Percentiles rank a stretch among this genome's conserved stretches.
These are phyloP conservation scores for Synanthedon formicaeformis DNA, from an alignment of 2,888 invertebrate species.

Conservation along the genomic window DNA sequence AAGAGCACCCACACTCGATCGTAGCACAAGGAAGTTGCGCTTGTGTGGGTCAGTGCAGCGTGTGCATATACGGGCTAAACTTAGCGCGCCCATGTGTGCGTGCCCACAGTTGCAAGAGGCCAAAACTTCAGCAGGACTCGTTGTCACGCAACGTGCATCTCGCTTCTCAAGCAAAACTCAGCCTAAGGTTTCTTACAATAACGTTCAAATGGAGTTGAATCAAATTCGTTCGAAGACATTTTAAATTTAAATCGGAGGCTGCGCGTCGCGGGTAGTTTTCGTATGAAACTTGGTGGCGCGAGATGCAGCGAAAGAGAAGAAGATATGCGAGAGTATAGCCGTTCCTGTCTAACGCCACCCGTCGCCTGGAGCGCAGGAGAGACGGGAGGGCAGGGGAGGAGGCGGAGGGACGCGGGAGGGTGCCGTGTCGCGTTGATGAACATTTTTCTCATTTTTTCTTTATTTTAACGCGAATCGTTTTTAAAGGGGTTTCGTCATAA, in stretches of 20 bases:
- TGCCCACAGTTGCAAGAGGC: conserved; percentile 57
- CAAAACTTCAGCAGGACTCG: conserved; percentile 43
- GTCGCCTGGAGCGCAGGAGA: conserved; percentile 27
- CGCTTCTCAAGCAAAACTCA: neutral
- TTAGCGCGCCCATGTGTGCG: conserved; percentile 47
- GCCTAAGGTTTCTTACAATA: neutral
- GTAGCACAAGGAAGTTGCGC: conserved; percentile 33
- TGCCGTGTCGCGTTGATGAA: conserved; percentile 69
- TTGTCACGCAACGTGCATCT: conserved; percentile 11
- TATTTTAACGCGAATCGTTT: conserved; percentile 68
- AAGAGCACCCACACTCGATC: conserved; percentile 19
- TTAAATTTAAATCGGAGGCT: conserved; percentile 16
- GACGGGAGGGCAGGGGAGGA: conserved; percentile 29
- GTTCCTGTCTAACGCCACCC: conserved; percentile 43
- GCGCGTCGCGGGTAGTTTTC: conserved; percentile 68
- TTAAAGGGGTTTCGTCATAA: conserved; percentile 70
- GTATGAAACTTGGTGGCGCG: conserved; percentile 62
- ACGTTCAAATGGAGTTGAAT: neutral
- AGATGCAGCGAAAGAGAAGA: conserved; percentile 50
- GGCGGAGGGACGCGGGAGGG: conserved; percentile 27
- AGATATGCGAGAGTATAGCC: conserved; percentile 22
- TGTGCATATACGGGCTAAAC: conserved; percentile 50
- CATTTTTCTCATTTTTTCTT: conserved; percentile 69
- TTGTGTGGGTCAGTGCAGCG: conserved; percentile 52
- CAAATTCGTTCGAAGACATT: conserved; percentile 18